Base-by-base conservation (phyloP, 2,113 vertebrate species). In the Polypterus bichir region DNA sequence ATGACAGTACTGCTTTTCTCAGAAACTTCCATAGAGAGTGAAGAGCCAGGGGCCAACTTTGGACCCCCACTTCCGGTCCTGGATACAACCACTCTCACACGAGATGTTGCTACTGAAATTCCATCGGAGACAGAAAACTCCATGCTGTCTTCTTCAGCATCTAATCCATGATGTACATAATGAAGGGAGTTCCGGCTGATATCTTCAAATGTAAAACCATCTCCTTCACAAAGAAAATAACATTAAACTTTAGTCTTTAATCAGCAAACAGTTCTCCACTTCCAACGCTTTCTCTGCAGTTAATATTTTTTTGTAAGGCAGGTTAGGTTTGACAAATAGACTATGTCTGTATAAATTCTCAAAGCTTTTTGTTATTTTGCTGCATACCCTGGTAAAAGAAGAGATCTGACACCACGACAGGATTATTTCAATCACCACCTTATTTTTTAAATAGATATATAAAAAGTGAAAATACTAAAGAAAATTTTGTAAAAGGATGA, bases 71-170 rank as follows among this genome's bases (percentile, higher is more conserved):
- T 75, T 4, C 77, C 76, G 4, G 72, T 62, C 11, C 63, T 79
- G 44, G 83, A 73, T 69, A 97, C 86, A 3, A 70, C 63, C 64
- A 97, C 91, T 65, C 80, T 84, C 74, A 99, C 80, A 48, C 82
- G 71, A 0, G 83, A 72, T 3, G 76, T 81, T 1, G 83, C 85
- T 7, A 83, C 83, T 9, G 85, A 83, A 57, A 86, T 69, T 0
- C 94, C 91, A 0, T 98, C 92, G 0, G 91, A 92, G 48, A 97
- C 91, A 0, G 89, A 88, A 79, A 99, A 78, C 45, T 88, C 86
- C 81, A 97, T 79, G 71, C 78, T 72, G 75, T 98, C 94, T n/a
- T 91, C 86, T 45, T 65, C 73, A 1, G 71, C 65, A 5, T 76
- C 68, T 1, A 85, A 87, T 3, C 92, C 91, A 0, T 86, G 77